Evolutionary conservation across 2,888 invertebrate species (phyloP).

Genomic region (Eupithecia inturbata): DNA sequence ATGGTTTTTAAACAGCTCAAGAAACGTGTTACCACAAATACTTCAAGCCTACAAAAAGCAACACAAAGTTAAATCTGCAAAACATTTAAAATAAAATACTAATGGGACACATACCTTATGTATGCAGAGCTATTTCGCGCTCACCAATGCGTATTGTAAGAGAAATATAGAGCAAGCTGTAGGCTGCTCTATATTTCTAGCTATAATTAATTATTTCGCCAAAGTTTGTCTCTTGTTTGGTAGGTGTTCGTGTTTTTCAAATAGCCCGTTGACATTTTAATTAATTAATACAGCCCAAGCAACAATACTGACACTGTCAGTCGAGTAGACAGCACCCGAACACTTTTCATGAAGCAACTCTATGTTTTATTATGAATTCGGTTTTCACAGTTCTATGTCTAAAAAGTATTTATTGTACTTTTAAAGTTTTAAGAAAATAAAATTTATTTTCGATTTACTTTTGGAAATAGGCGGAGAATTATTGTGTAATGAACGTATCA

Average conservation of each 20-base stretch:
- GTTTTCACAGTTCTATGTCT: background rate
- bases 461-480: no score
- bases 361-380: no score
- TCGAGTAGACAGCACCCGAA: no score
- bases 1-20: background rate
- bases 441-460: no score
- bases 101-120: slow-evolving; percentile 20
- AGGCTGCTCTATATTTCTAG: background rate
- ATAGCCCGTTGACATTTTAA: no score
- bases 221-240: no score
- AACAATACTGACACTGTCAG: no score
- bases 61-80: slow-evolving; percentile 12
- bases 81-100: slow-evolving; percentile 22
- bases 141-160: slow-evolving; percentile 18
- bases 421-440: no score
- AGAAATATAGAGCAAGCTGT: slow-evolving; percentile 13
- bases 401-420: background rate
- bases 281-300: no score
- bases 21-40: slow-evolving; percentile 9
- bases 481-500: no score
- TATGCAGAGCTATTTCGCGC: slow-evolving; percentile 23
- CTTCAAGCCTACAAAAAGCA: slow-evolving; percentile 15
- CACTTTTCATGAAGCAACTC: no score
- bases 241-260: no score
- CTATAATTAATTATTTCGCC: background rate